Evolutionary conservation across 2,888 invertebrate species (phyloP), one percentile per base, ranked within the genome.

Genomic region (Trypoxylon attenuatum): DNA sequence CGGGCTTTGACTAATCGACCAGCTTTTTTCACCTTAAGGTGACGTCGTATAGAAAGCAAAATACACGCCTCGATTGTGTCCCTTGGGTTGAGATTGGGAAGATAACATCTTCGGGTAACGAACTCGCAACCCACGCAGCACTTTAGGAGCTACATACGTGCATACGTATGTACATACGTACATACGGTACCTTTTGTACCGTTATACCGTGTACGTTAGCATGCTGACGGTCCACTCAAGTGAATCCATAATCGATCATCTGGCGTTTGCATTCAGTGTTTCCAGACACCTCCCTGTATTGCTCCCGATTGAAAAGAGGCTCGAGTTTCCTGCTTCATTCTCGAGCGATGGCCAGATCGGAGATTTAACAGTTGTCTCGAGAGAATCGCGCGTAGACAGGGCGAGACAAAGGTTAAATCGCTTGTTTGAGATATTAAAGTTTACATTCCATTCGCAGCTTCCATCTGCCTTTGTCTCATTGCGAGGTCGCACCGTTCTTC

Each of bases 41-140:
- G 27, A 52, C 19, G 15, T 25, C n/a, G 19, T 5, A 43, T 18
- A 5, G 43, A 42, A 33, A 46, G 25, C 47, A 50, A 41, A 45
- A 67, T 65, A 50, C 39, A 47, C 25, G 6, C 4, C 15, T 2
- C 18, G 13, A 25, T 49, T 25, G 25, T 22, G 33, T 33, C 46
- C 8, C 15, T 6, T 5, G 15, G n/a, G 25, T 42, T 42, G n/a
- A 21, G 42, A 52, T 21, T 25, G 42, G 47, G 43, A 43, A 57
- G 21, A 52, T 47, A 46, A 38, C 45, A 25, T 16, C 13, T 39
- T 8, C 21, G 27, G 50, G 38, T 56, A 71, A 75, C 56, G 58
- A 73, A 62, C 51, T 43, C 39, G 25, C 55, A 23, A 25, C 64
- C 72, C 66, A 76, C 66, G 54, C 73, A 18, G 38, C 45, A 8